Conservation (phyloP, 1,140 invertebrate genomes). For the Lepidotrigona ventralis region DNA sequence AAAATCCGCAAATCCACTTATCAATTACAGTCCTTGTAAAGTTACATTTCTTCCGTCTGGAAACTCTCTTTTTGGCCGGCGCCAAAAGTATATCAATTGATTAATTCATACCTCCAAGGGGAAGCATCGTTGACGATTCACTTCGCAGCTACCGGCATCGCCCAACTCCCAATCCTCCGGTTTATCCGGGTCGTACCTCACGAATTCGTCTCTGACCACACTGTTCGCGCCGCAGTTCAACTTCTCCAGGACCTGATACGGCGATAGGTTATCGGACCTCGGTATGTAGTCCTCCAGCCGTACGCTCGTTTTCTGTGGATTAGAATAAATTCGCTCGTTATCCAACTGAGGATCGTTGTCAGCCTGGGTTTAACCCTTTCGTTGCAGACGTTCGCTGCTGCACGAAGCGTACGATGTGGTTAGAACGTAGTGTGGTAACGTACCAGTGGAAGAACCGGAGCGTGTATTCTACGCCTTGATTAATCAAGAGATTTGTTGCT, state of each 20-base stretch:
- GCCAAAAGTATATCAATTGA: neutral
- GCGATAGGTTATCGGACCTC: slow-evolving; percentile 74
- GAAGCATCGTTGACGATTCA: slow-evolving; percentile 28
- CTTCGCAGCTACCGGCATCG: slow-evolving; percentile 74
- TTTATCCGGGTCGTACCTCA: slow-evolving; percentile 77
- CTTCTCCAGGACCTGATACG: slow-evolving; percentile 72
- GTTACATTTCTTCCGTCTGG: too few relatives aligned
- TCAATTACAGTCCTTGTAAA: too few relatives aligned
- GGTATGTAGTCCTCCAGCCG: slow-evolving; percentile 75
- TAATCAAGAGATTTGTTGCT: neutral
- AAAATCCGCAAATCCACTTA: too few relatives aligned
- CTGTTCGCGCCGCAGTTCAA: slow-evolving; percentile 62
- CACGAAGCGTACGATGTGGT: neutral
- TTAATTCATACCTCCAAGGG: slow-evolving; percentile 42
- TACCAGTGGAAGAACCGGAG: neutral
- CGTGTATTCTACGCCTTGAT: neutral
- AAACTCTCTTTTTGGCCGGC: too few relatives aligned
- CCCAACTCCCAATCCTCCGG: slow-evolving; percentile 77
- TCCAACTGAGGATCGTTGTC: neutral
- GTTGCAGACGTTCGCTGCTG: too few relatives aligned
- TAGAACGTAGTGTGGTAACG: neutral
- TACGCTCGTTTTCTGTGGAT: slow-evolving; percentile 61
- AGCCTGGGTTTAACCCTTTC: neutral
- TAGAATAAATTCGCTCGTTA: slow-evolving; percentile 23
- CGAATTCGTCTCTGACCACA: slow-evolving; percentile 59